Evolutionary conservation across 2,888 invertebrate species (phyloP).

Genomic region (Acholoe squamosa): DNA sequence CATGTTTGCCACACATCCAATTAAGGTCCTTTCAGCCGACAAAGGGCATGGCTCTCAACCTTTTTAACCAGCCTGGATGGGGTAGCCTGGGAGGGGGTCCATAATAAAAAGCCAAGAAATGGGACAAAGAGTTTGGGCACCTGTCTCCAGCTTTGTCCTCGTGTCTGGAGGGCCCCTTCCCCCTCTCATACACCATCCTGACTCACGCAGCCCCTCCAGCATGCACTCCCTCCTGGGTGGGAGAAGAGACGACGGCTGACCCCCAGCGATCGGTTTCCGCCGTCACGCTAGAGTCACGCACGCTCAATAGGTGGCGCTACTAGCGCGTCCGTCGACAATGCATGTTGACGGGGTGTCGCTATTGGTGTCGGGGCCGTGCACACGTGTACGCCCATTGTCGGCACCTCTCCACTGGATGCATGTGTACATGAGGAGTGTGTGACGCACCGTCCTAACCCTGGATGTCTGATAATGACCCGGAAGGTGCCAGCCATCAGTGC

Average conservation of each 20-base stretch:
- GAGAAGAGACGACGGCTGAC: neutral
- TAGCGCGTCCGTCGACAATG: neutral
- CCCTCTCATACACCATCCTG: neutral
- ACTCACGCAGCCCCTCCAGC: neutral
- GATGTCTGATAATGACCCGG: neutral
- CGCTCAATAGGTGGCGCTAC: conserved; percentile 30
- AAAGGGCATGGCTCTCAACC: conserved; percentile 11
- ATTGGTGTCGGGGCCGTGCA: neutral
- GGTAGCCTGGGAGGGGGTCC: too few relatives aligned
- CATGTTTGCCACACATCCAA: conserved; percentile 14
- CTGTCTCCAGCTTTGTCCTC: conserved; percentile 6
- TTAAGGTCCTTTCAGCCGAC: neutral
- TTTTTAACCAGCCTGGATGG: neutral
- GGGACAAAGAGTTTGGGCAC: conserved; percentile 3
- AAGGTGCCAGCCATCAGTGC: neutral
- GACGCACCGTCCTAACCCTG: neutral
- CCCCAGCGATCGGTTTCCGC: neutral
- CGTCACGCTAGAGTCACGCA: conserved; percentile 39
- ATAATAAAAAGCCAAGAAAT: neutral
- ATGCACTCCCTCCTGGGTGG: neutral
- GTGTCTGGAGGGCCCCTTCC: neutral
- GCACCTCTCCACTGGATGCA: neutral
- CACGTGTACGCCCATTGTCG: neutral
- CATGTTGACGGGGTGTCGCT: conserved; percentile 1
- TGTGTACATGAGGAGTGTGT: too few relatives aligned